Conservation (phyloP, 1,140 invertebrate species). For the Cecropterus lyciades region DNA sequence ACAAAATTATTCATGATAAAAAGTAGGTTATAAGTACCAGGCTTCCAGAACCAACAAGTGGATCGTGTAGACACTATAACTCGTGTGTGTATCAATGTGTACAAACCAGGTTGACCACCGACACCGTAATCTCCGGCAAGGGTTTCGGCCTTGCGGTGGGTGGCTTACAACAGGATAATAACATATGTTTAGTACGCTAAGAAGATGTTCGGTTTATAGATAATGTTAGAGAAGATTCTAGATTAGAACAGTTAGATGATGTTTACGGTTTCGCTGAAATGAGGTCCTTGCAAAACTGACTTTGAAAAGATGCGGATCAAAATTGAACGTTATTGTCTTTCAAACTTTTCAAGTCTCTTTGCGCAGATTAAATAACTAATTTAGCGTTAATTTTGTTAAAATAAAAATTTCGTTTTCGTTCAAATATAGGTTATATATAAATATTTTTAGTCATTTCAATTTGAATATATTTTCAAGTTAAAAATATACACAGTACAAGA, state of each 20-base stretch:
- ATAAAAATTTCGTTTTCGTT: no score
- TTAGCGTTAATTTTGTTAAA: no score
- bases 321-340: no score
- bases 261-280: slow-evolving; percentile 22
- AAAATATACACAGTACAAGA: no score
- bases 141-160: slow-evolving; percentile 75
- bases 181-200: slow-evolving; percentile 48
- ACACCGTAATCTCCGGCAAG: slow-evolving; percentile 79
- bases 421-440: no score
- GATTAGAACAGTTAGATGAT: slow-evolving; percentile 8
- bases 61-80: slow-evolving; percentile 56
- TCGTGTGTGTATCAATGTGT: slow-evolving; percentile 56
- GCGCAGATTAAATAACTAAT: no score
- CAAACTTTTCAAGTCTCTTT: no score
- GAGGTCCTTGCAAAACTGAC: slow-evolving; percentile 2
- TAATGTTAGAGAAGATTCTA: slow-evolving; percentile 15
- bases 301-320: background rate
- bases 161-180: slow-evolving; percentile 75
- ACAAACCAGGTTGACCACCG: slow-evolving; percentile 82
- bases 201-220: slow-evolving; percentile 5
- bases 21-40: no score
- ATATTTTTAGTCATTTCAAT: no score
- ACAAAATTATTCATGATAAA: no score
- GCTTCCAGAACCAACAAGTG: slow-evolving; percentile 54
- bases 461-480: no score